Base-by-base conservation (phyloP, 2,888 invertebrate species). In the Xestia c-nigrum region DNA sequence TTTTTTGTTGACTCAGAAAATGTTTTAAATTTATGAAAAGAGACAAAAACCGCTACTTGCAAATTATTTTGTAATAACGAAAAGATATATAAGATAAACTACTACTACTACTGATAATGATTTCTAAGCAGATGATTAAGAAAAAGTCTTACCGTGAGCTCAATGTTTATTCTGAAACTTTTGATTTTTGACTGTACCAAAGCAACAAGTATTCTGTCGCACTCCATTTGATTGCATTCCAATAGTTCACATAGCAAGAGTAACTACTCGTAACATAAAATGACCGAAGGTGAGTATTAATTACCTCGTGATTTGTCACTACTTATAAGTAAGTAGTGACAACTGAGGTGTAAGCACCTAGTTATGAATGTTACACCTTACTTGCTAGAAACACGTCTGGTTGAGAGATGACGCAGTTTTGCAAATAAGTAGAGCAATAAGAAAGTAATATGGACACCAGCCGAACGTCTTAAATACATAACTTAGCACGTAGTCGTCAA, bases 1-100 rank as follows among this genome's bases (percentile, higher is more conserved):
- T 52, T 57, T 50, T 71, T 78, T 59, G 24, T 65, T 50, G 57
- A 68, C n/a, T 65, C 46, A 9, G 14, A 38, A 52, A n/a, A 72
- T 46, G 31, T 19, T 38, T 40, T 38, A 46, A 67, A 59, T 31
- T 64, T 2, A 14, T 59, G 9, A 64, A 38, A 57, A 31, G 5
- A 46, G 10, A 16, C 9, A 14, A 5, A 69, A 38, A 5, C 46
- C 38, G 55, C 47, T 72, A 61, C 31, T 57, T 50, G 24, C 40
- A 31, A 43, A 10, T 61, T 16, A 43, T 61, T 55, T 12, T 50
- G 7, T 31, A n/a, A n/a, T n/a, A n/a, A n/a, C n/a, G n/a, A n/a
- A n/a, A n/a, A n/a, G n/a, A n/a, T n/a, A n/a, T n/a, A n/a, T n/a
- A n/a, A n/a, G n/a, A n/a, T n/a, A n/a, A n/a, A n/a, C n/a, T n/a